Percentiles rank a stretch among this genome's conserved stretches.
phyloP scores from a whole-genome alignment of 2,888 invertebrate genomes.

The Microplitis deprimator region DNA sequence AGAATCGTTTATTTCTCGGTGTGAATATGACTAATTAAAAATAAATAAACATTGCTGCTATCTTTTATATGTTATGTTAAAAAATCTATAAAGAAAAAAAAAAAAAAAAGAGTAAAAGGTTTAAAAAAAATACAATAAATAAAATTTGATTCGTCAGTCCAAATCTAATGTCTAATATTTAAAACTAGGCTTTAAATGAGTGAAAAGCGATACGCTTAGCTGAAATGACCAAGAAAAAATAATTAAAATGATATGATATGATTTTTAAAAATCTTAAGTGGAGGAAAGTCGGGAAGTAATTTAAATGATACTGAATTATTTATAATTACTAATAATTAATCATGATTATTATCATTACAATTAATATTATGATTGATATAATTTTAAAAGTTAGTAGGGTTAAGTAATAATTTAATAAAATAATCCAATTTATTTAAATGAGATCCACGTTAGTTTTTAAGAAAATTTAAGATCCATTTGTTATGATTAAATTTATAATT shows the following conservation, averaged over 20 bases:
- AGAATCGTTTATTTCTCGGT: background rate
- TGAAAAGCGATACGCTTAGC: conserved; percentile 54
- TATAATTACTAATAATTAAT: conserved; percentile 3
- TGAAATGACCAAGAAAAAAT: conserved; percentile 36
- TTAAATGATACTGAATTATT: conserved; percentile 5
- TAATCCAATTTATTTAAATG: background rate
- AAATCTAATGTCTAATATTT: conserved; percentile 54
- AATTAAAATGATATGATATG: background rate
- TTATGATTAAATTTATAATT: conserved; percentile 11
- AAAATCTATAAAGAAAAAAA: conserved; percentile 14
- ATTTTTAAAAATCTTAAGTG: background rate
- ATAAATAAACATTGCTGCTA: conserved; percentile 38
- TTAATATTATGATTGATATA: background rate
- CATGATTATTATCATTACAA: background rate
- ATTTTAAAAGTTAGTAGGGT: background rate
- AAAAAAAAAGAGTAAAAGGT: background rate
- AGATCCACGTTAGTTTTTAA: background rate
- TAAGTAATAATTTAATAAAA: background rate
- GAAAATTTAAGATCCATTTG: conserved; percentile 1
- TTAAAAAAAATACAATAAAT: background rate
- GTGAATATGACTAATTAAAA: background rate
- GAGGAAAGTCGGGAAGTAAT: conserved; percentile 28
- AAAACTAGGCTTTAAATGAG: conserved; percentile 46
- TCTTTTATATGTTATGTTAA: conserved; percentile 52
- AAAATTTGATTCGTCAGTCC: conserved; percentile 50